These are phyloP conservation scores for Drosophila melanogaster DNA, from an alignment of 1,140 invertebrate genomes.

Conservation along the genomic window DNA sequence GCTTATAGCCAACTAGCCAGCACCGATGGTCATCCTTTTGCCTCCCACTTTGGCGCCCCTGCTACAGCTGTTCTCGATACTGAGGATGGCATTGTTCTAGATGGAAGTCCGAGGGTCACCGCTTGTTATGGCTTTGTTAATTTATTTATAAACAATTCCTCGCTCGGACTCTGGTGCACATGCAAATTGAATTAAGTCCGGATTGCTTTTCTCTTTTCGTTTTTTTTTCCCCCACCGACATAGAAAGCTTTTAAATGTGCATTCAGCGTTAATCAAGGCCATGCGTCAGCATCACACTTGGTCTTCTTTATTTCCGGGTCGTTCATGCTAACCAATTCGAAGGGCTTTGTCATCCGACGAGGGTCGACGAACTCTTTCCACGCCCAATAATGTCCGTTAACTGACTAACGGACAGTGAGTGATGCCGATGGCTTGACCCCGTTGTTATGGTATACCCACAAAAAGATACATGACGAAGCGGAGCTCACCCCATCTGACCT, in stretches of 20 bases:
- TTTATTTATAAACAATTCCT: constrained; percentile 68
- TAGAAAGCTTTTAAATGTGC: constrained; percentile 49
- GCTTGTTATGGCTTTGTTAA: constrained; percentile 64
- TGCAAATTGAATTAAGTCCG: constrained; percentile 74
- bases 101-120: constrained; percentile 37
- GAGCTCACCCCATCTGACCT: constrained; percentile 48
- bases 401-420: constrained; percentile 45
- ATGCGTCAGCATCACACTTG: constrained; percentile 12
- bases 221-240: constrained; percentile 6
- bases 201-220: not conserved
- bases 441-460: constrained; percentile 1
- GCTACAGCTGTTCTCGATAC: constrained; percentile 1
- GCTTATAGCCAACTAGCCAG: not conserved
- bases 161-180: constrained; percentile 31
- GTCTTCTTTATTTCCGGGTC: constrained; percentile 45
- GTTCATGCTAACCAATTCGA: constrained; percentile 24
- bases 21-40: not conserved
- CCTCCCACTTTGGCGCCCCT: not conserved
- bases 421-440: constrained; percentile 32
- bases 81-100: constrained; percentile 56
- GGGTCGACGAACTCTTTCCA: constrained; percentile 44
- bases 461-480: not conserved
- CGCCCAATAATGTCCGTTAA: constrained; percentile 29
- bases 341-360: constrained; percentile 37
- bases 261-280: constrained; percentile 58